phyloP scores from a whole-genome alignment of 1,140 invertebrate species.

The Ceratina australensis region DNA sequence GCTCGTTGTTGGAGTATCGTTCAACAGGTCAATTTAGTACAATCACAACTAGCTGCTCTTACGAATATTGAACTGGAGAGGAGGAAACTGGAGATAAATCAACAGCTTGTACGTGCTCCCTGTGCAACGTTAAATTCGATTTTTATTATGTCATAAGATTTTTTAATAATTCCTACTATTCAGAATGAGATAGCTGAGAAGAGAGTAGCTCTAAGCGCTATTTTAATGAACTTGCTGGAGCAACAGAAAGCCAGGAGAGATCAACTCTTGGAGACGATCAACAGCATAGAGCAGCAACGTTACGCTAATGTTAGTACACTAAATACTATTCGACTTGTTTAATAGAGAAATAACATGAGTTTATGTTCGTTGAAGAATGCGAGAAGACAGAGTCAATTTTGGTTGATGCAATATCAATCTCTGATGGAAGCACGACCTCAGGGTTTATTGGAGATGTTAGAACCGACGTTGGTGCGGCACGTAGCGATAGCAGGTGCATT shows the following conservation, averaged over 20 bases:
- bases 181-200: slow-evolving; percentile 87
- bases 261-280: slow-evolving; percentile 86
- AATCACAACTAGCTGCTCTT: slow-evolving; percentile 86
- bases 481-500: slow-evolving; percentile 86
- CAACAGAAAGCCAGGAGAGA: slow-evolving; percentile 85
- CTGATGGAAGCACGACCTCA: slow-evolving; percentile 87
- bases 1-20: slow-evolving; percentile 87
- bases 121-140: slow-evolving; percentile 3
- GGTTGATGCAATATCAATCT: slow-evolving; percentile 91
- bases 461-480: slow-evolving; percentile 85
- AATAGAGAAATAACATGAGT: slow-evolving; percentile 7
- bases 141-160: not conserved
- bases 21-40: slow-evolving; percentile 88
- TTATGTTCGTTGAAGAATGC: slow-evolving; percentile 63
- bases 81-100: slow-evolving; percentile 83
- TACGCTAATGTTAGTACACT: slow-evolving; percentile 69
- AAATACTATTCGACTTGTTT: not conserved
- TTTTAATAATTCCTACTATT: slow-evolving; percentile 45
- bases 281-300: slow-evolving; percentile 85
- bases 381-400: slow-evolving; percentile 84
- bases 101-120: slow-evolving; percentile 82
- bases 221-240: slow-evolving; percentile 87
- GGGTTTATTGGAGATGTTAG: slow-evolving; percentile 83
- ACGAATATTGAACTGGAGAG: slow-evolving; percentile 88
- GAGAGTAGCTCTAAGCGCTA: slow-evolving; percentile 84